Conservation (phyloP, 2,113 vertebrate genomes). For the Patagioenas fasciata region DNA sequence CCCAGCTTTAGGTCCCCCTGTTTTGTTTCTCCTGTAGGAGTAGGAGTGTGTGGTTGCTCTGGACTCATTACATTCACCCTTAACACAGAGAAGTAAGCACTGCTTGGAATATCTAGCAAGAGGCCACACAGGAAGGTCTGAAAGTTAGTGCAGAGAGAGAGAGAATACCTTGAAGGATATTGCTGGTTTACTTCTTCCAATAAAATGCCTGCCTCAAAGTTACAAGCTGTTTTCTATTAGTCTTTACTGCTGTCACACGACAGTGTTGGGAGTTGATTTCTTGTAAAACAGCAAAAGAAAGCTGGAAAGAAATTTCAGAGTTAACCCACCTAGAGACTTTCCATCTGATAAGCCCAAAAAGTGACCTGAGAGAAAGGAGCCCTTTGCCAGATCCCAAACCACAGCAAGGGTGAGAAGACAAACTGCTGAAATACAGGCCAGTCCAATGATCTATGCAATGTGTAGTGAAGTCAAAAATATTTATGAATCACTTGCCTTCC, state of each 20-base stretch:
- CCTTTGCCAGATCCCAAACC: not conserved
- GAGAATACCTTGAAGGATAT: not conserved
- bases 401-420: not conserved
- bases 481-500: conserved; percentile 21
- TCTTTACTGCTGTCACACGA: not conserved
- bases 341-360: not conserved
- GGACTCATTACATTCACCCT: not conserved
- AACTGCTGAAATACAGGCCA: not conserved
- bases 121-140: not conserved
- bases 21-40: not conserved
- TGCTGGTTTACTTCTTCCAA: not conserved
- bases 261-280: not conserved
- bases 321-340: not conserved
- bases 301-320: not conserved
- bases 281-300: not conserved
- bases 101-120: not conserved
- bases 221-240: not conserved
- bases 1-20: not conserved
- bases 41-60: not conserved
- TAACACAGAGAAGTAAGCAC: not conserved
- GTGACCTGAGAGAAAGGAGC: not conserved
- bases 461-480: conserved; percentile 25
- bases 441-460: not conserved
- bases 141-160: not conserved
- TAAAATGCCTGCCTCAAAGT: not conserved